Conservation (phyloP, 1,140 invertebrate species). For the Schlechtendalia chinensis region DNA sequence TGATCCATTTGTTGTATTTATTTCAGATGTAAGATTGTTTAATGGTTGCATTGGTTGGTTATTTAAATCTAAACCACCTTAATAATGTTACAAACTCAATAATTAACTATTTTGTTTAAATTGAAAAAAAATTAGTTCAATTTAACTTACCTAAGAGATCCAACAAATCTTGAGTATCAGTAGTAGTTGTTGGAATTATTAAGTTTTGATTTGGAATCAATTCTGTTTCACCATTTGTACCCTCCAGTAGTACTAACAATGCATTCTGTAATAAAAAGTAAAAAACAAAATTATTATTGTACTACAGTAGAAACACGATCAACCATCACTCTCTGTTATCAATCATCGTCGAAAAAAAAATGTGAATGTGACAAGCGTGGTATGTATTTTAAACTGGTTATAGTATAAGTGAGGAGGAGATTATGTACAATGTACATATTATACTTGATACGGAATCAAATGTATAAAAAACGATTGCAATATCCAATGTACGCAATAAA, state of each 20-base stretch:
- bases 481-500: neutral
- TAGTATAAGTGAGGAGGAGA: no score
- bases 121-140: neutral
- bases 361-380: no score
- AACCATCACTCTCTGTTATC: neutral
- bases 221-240: conserved; percentile 71
- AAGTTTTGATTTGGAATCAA: conserved; percentile 60
- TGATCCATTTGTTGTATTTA: conserved; percentile 33
- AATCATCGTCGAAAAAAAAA: no score
- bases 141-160: conserved; percentile 74
- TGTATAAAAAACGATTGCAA: no score
- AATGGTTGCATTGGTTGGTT: conserved; percentile 42
- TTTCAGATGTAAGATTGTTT: conserved; percentile 33
- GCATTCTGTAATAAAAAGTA: conserved; percentile 63
- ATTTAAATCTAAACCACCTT: conserved; percentile 53
- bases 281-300: neutral
- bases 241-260: conserved; percentile 67
- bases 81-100: neutral
- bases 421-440: no score
- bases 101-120: neutral
- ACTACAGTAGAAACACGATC: neutral
- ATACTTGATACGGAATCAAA: no score
- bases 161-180: conserved; percentile 76
- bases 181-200: conserved; percentile 56
- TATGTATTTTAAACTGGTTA: no score